Conservation (phyloP, 1,140 invertebrate species). For the Mylabris phalerata region DNA sequence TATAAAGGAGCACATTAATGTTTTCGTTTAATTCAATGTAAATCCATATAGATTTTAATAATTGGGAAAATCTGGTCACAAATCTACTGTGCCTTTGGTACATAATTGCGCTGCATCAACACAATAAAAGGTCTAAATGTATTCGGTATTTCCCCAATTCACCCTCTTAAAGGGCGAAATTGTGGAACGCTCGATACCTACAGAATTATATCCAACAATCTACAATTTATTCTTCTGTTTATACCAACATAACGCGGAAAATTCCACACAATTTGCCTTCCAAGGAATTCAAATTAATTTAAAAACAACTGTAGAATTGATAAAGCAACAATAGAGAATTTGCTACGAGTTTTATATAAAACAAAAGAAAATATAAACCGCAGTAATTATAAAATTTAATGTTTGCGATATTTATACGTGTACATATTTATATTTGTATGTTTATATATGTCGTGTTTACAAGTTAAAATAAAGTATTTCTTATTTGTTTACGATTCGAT, state of each 20-base stretch:
- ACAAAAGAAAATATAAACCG: not conserved
- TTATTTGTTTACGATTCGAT: too few species aligned
- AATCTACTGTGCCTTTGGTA: constrained; percentile 5
- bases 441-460: constrained; percentile 35
- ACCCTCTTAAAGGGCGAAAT: too few species aligned
- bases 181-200: too few species aligned
- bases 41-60: not conserved
- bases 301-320: constrained; percentile 11
- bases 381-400: constrained; percentile 19
- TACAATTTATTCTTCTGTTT: too few species aligned
- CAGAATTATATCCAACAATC: too few species aligned
- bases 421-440: constrained; percentile 40
- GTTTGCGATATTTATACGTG: constrained; percentile 36
- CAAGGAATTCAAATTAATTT: constrained; percentile 9
- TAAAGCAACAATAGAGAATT: constrained; percentile 3
- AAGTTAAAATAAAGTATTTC: constrained; percentile 1
- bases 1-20: not conserved
- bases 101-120: not conserved
- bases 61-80: not conserved
- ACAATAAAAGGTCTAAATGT: too few species aligned
- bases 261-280: constrained; percentile 20
- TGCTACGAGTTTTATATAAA: constrained; percentile 14
- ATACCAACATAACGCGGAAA: not conserved
- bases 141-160: too few species aligned
- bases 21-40: not conserved